Evolutionary conservation across 2,888 invertebrate species (phyloP).

Genomic region (Euplexia lucipara): DNA sequence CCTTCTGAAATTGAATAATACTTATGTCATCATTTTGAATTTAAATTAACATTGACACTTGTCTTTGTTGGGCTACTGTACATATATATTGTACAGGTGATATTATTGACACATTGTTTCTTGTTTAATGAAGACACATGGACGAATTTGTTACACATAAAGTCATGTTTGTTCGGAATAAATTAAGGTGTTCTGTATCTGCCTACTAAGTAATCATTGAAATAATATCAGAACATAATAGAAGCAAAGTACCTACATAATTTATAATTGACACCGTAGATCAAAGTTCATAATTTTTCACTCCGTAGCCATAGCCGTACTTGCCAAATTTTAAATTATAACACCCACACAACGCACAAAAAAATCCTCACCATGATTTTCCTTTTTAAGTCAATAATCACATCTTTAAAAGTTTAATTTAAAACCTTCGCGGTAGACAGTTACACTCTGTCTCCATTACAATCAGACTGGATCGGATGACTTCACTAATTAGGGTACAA

Average conservation of each 20-base stretch:
- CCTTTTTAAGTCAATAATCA: not conserved
- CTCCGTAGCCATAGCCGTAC: not conserved
- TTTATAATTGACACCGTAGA: conserved; percentile 5
- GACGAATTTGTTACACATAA: conserved; percentile 10
- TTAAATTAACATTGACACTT: not conserved
- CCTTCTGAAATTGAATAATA: conserved; percentile 50
- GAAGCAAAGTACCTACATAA: not conserved
- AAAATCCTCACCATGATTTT: conserved; percentile 32
- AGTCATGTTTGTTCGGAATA: conserved; percentile 1
- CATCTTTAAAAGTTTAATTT: conserved; percentile 11
- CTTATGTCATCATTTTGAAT: not conserved
- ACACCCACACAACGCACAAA: not conserved
- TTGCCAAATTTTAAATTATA: not conserved
- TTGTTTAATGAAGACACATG: not conserved
- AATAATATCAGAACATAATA: conserved; percentile 2
- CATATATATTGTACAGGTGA: not conserved
- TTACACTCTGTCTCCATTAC: conserved; percentile 37
- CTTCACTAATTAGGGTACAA: conserved; percentile 40
- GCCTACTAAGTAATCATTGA: not conserved
- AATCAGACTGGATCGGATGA: conserved; percentile 53
- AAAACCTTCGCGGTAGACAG: conserved; percentile 23
- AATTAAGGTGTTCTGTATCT: not conserved
- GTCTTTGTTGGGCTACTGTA: conserved; percentile 1
- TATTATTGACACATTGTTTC: not conserved
- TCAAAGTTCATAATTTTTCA: not conserved